Evolutionary conservation across 2,113 vertebrate genomes (phyloP), one percentile per base, ranked within the genome.

Genomic region (Pholis gunnellus): DNA sequence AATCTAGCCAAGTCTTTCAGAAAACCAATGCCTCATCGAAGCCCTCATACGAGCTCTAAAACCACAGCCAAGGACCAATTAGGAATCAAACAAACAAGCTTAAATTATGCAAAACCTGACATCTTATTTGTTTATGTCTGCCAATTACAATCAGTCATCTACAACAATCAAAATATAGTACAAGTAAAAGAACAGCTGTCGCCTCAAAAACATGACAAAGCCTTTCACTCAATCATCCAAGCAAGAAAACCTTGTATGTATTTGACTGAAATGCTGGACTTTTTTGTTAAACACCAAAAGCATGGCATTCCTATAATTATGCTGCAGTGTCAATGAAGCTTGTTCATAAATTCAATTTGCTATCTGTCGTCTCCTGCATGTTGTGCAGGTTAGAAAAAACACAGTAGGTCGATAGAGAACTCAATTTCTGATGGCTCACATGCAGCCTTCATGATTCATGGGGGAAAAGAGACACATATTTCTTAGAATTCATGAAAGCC

Each of bases 321-420:
- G 90, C 86, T 79, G 87, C 83, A 83, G 83, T 87, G 84, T 94
- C 92, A 92, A 93, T 87, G 93, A 85, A 81, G 72, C 81, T 78
- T 90, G 90, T 92, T 94, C 91, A 92, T 94, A 80, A 94, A 94
- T 94, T 95, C 86, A 93, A 94, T 95, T 95, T 94, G 91, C 91
- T 92, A 75, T 91, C 90, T 91, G 92, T 94, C 94, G 93, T 91
- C 88, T 84, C 80, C 84, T 91, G 74, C 83, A 68, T 89, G 92
- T 89, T 89, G 79, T 81, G 66, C 72, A 52, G 70, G n/a, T 40
- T 57, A 68, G 77, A 34, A 84, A 75, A 85, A 89, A 84, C 72
- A 83, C 72, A 66, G 67, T n/a, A 57, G 86, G 90, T 94, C 88
- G 81, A 95, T 92, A 68, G 83, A 90, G 90, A 91, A 81, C 81